Evolutionary conservation across 2,797 vertebrate species (phyloP).

Genomic region (Stomatorhinus walkeri): DNA sequence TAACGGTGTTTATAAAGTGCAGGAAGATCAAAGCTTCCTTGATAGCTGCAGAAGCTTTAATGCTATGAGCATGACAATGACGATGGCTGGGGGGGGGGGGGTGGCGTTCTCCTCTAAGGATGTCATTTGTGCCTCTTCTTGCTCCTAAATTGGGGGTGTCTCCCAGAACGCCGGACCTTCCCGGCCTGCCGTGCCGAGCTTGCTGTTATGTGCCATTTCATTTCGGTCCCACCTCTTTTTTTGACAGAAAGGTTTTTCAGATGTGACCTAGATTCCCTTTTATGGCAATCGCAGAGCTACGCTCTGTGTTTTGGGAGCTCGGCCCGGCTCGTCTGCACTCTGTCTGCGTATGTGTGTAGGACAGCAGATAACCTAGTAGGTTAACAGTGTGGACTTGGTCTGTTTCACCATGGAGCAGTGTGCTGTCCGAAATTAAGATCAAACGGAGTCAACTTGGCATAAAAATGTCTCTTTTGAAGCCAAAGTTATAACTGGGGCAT

Average conservation of each 20-base stretch:
- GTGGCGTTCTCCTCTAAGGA: background rate
- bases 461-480: background rate
- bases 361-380: background rate
- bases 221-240: background rate
- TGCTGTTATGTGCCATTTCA: background rate
- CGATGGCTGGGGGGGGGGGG: background rate
- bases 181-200: background rate
- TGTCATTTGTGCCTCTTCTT: background rate
- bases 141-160: background rate
- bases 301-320: background rate
- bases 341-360: background rate
- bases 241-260: background rate
- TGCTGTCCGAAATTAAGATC: background rate
- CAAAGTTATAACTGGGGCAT: background rate
- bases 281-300: background rate
- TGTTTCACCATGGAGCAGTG: background rate
- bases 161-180: background rate
- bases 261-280: background rate
- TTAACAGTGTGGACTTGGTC: background rate
- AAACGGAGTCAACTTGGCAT: background rate
- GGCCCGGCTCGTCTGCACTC: background rate
- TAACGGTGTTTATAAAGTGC: background rate
- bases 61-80: background rate
- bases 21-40: background rate
- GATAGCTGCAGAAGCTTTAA: background rate